Conservation (phyloP, 2,888 invertebrate genomes). For the Polydrusus tereticollis region DNA sequence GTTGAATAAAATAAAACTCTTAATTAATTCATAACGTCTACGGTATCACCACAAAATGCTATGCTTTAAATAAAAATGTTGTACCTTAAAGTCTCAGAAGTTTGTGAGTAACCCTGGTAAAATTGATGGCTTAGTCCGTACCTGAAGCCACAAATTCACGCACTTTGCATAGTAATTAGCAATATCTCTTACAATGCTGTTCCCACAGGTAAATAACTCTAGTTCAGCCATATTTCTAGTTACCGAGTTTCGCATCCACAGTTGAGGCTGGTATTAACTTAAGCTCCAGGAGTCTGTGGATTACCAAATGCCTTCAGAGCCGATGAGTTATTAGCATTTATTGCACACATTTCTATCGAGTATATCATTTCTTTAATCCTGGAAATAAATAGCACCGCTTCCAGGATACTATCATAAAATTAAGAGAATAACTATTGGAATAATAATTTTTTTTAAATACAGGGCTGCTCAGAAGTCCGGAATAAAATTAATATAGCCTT, state of each 20-base stretch:
- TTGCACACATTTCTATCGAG: conserved; percentile 13
- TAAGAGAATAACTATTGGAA: too few relatives aligned
- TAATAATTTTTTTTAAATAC: neutral
- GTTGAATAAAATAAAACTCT: too few relatives aligned
- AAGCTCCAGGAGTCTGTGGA: conserved; percentile 39
- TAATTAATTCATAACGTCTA: too few relatives aligned
- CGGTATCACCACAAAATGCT: too few relatives aligned
- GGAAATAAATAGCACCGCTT: neutral
- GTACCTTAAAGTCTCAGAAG: neutral
- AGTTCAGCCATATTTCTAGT: conserved; percentile 56
- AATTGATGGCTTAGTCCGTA: conserved; percentile 23
- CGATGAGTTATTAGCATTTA: conserved; percentile 38
- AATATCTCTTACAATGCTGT: conserved; percentile 55
- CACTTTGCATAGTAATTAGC: conserved; percentile 60
- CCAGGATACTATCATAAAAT: too few relatives aligned
- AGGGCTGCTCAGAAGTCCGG: too few relatives aligned
- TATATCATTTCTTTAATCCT: neutral
- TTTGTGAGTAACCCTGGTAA: neutral
- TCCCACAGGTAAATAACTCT: conserved; percentile 55
- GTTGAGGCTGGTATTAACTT: conserved; percentile 57
- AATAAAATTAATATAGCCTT: too few relatives aligned
- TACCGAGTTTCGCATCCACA: conserved; percentile 52
- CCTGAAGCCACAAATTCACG: conserved; percentile 54
- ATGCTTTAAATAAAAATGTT: too few relatives aligned
- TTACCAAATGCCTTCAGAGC: conserved; percentile 23